These are phyloP conservation scores for Benthosema pterotum DNA, from an alignment of 2,797 vertebrate genomes.

Conservation along the genomic window DNA sequence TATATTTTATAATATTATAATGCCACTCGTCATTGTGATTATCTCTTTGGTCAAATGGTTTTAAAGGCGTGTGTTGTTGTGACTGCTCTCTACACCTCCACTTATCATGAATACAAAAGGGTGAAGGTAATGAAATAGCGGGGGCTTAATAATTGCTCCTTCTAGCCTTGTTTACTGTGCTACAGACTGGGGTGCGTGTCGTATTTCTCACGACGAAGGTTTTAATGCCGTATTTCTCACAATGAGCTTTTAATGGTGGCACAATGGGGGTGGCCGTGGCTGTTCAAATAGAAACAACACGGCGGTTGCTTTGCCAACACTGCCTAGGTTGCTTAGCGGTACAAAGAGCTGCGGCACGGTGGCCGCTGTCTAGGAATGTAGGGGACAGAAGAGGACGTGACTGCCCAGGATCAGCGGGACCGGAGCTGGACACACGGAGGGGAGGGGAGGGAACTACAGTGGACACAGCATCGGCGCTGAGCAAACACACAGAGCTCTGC, in stretches of 20 bases:
- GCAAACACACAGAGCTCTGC: slow-evolving; percentile 63
- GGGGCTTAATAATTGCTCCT: too few relatives aligned
- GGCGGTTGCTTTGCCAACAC: not conserved
- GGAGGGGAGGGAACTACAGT: slow-evolving; percentile 10
- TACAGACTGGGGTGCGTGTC: not conserved
- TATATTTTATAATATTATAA: too few relatives aligned
- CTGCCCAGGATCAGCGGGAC: slow-evolving; percentile 40
- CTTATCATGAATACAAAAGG: too few relatives aligned
- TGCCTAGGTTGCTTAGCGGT: not conserved
- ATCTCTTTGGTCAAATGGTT: too few relatives aligned
- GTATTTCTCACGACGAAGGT: not conserved
- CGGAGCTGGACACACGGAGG: slow-evolving; percentile 36
- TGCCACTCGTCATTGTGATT: too few relatives aligned
- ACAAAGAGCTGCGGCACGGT: not conserved
- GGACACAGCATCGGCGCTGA: slow-evolving; percentile 52
- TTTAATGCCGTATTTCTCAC: not conserved
- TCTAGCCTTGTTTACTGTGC: too few relatives aligned
- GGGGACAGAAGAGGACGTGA: slow-evolving; percentile 45
- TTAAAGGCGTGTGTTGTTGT: too few relatives aligned
- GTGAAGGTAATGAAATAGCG: too few relatives aligned
- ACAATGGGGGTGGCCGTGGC: not conserved
- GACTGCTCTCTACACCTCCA: too few relatives aligned
- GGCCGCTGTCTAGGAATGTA: slow-evolving; percentile 49
- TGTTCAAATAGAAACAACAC: not conserved
- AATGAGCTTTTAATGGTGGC: not conserved